Conservation (phyloP, 2,113 vertebrate species). For the Mola mola region DNA sequence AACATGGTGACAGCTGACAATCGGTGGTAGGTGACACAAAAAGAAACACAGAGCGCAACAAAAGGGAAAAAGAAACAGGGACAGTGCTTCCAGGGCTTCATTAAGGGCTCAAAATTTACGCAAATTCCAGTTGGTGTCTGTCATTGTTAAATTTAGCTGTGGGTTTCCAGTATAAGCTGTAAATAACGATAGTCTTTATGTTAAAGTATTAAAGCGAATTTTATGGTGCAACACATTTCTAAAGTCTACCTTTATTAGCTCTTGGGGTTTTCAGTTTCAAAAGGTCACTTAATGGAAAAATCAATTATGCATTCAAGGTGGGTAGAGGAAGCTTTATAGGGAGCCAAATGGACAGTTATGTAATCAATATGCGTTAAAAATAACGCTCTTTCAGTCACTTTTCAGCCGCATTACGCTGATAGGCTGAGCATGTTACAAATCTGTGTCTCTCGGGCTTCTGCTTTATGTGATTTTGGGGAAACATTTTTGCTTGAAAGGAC, state of each 20-base stretch:
- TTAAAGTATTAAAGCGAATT: constrained; percentile 11
- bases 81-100: too few relatives aligned
- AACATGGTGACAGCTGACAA: too few relatives aligned
- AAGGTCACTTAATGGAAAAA: constrained; percentile 55
- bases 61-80: too few relatives aligned
- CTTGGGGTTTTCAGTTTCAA: constrained; percentile 19
- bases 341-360: constrained; percentile 55
- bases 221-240: constrained; percentile 5
- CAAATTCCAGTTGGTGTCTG: too few relatives aligned
- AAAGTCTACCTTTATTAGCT: constrained; percentile 6
- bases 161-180: neutral
- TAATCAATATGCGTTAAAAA: constrained; percentile 49
- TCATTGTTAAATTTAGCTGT: neutral
- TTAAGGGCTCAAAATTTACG: too few relatives aligned
- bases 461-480: constrained; percentile 20
- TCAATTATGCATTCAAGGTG: constrained; percentile 44
- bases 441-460: constrained; percentile 2
- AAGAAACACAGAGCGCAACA: too few relatives aligned
- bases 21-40: too few relatives aligned
- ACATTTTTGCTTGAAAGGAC: constrained; percentile 6
- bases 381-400: constrained; percentile 33
- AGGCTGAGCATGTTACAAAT: neutral
- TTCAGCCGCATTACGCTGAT: constrained; percentile 32
- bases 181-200: neutral
- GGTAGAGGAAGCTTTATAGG: constrained; percentile 17